Evolutionary conservation across 2,797 vertebrate species (phyloP).

Genomic region (Saxicola maurus): DNA sequence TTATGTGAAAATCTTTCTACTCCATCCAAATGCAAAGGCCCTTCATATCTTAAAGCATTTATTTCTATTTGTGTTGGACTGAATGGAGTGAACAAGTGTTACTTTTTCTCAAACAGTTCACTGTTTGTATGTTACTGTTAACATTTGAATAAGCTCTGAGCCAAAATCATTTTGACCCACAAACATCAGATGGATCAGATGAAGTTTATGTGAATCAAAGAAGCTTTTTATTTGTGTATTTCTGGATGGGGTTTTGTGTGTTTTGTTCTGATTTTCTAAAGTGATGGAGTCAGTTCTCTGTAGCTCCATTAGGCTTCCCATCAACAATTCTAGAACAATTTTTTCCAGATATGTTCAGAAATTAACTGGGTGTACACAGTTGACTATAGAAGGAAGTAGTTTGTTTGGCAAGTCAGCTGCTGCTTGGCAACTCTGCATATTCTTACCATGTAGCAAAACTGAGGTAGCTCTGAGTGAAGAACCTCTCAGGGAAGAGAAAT

Average conservation of each 20-base stretch:
- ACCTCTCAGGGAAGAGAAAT: not conserved
- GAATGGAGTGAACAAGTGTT: not conserved
- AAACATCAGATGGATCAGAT: slow-evolving; percentile 24
- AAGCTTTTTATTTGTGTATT: not conserved
- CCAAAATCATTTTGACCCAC: slow-evolving; percentile 3
- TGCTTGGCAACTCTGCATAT: not conserved
- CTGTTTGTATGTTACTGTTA: slow-evolving; percentile 47
- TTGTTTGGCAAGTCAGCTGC: not conserved
- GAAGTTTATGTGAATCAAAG: slow-evolving; percentile 10
- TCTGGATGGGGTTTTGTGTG: not conserved
- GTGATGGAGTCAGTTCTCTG: not conserved
- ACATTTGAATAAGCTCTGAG: not conserved
- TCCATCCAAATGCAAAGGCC: slow-evolving; percentile 19
- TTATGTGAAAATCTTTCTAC: not conserved
- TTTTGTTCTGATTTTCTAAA: not conserved
- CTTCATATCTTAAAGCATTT: slow-evolving; percentile 35
- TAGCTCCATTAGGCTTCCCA: not conserved
- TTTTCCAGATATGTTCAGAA: not conserved
- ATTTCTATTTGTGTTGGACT: slow-evolving; percentile 55
- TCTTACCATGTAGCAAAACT: not conserved
- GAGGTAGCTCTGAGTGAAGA: not conserved
- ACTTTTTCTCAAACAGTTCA: slow-evolving; percentile 21
- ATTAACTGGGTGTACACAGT: not conserved
- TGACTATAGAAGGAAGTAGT: not conserved
- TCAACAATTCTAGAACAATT: not conserved